These are phyloP conservation scores for Tachypleus tridentatus DNA, from an alignment of 1,140 invertebrate species.

Conservation along the genomic window DNA sequence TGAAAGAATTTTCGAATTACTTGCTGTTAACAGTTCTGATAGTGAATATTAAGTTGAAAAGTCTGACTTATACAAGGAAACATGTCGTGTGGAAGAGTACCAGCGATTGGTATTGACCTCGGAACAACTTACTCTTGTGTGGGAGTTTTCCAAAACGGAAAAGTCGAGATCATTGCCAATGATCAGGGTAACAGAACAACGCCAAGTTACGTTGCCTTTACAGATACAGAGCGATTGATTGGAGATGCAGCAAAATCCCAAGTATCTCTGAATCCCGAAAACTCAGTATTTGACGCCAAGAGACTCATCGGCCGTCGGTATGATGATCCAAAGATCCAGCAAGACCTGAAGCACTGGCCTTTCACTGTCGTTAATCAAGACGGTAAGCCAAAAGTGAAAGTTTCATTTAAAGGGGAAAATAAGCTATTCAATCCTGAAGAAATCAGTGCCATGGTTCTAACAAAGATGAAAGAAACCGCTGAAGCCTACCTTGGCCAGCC, in stretches of 20 bases:
- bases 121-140: constrained; percentile 83
- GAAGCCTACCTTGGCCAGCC: constrained; percentile 35
- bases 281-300: constrained; percentile 43
- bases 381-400: constrained; percentile 55
- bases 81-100: constrained; percentile 5
- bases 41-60: no score
- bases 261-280: constrained; percentile 43
- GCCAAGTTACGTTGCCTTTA: constrained; percentile 82
- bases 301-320: constrained; percentile 36
- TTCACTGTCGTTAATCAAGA: constrained; percentile 54
- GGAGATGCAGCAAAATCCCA: constrained; percentile 84
- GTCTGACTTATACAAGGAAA: no score
- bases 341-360: constrained; percentile 65
- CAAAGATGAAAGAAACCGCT: constrained; percentile 39
- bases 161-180: constrained; percentile 84
- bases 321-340: constrained; percentile 41
- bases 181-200: constrained; percentile 85
- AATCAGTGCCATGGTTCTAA: constrained; percentile 40
- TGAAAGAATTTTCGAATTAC: no score
- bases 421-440: constrained; percentile 42
- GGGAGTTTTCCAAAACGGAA: constrained; percentile 64
- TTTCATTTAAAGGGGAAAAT: constrained; percentile 34
- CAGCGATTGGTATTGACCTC: constrained; percentile 30
- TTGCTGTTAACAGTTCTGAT: no score
- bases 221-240: constrained; percentile 69